Evolutionary conservation across 2,888 invertebrate genomes (phyloP).

Genomic region (Caenorhabditis japonica): DNA sequence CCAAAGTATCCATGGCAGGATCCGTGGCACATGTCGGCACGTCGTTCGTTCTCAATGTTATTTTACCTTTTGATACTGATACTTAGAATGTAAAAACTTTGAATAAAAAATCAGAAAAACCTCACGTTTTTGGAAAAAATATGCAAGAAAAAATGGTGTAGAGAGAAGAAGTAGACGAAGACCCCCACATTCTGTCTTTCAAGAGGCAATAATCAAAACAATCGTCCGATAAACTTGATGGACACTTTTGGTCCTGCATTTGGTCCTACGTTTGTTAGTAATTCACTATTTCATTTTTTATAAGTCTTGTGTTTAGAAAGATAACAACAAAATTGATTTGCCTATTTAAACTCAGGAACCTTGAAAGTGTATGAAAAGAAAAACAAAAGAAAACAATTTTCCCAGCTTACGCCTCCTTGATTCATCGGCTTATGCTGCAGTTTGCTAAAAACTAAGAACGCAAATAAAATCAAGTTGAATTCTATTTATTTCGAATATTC

Average conservation of each 20-base stretch:
- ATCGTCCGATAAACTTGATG: constrained; percentile 43
- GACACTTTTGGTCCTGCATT: constrained; percentile 20
- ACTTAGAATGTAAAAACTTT: too few species aligned
- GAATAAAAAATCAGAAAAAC: too few species aligned
- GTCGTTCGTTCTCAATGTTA: background rate
- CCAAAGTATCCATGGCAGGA: constrained; percentile 57
- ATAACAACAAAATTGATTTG: too few species aligned
- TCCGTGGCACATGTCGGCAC: constrained; percentile 39
- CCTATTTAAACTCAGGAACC: too few species aligned
- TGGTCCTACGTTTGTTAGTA: background rate
- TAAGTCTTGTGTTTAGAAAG: too few species aligned
- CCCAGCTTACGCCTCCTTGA: constrained; percentile 38
- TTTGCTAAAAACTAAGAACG: constrained; percentile 8
- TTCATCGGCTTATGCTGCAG: too few species aligned
- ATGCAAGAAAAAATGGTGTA: background rate
- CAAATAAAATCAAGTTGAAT: too few species aligned
- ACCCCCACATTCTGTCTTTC: constrained; percentile 19
- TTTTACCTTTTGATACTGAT: constrained; percentile 1
- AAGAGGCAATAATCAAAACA: constrained; percentile 52
- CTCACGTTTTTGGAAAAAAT: background rate
- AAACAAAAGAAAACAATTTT: too few species aligned
- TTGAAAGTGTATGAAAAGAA: too few species aligned
- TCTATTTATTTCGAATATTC: constrained; percentile 19
- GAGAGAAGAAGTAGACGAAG: background rate
- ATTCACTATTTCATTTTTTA: too few species aligned